Base-by-base conservation (phyloP, 2,888 invertebrate genomes). In the Acanthacorydalis orientalis region DNA sequence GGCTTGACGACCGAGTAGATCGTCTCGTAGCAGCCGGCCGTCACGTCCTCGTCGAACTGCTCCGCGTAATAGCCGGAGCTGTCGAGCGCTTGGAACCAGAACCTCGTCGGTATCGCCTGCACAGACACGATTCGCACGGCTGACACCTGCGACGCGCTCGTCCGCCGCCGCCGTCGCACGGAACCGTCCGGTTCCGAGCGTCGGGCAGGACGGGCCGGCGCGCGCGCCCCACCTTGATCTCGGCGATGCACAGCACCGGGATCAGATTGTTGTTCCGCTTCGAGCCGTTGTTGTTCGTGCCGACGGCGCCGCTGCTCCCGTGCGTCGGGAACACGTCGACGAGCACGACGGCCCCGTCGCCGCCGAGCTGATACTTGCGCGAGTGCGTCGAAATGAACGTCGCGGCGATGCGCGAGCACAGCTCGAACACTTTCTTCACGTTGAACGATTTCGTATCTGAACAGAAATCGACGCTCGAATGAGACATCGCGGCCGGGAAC, bases 281-380 rank as follows among this genome's bases (percentile, higher is more conserved):
- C 0, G 71, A 64, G 31, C 60, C 57, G 47, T 59, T 60, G 41
- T 59, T 59, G 41, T 59, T 59, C 9, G 74, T 73, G 47, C 72
- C 70, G 0, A 69, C 68, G 7, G 69, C 72, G 35, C 72, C 68
- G 42, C 73, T 64, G 63, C 74, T 77, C 47, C 71, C 64, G 42
- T 77, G 77, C 56, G 73, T 72, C 0, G 80, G 80, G 59, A 75
- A 81, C 58, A 78, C 69, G 54, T 80, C 80, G 0, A 76, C 70
- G 10, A 81, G 63, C n/a, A 80, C 72, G 38, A 80, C 73, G 43
- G 68, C 66, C 53, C 71, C 70, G 32, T 68, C 68, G 1, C 78
- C 78, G 0, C 80, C 80, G 0, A 80, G 60, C 51, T 63, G 61
- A 67, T 72, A 61, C 51, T 69, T 60, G 56, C 69, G 62, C 56